Conservation (phyloP, 1,140 invertebrate species). For the Papilio glaucus region DNA sequence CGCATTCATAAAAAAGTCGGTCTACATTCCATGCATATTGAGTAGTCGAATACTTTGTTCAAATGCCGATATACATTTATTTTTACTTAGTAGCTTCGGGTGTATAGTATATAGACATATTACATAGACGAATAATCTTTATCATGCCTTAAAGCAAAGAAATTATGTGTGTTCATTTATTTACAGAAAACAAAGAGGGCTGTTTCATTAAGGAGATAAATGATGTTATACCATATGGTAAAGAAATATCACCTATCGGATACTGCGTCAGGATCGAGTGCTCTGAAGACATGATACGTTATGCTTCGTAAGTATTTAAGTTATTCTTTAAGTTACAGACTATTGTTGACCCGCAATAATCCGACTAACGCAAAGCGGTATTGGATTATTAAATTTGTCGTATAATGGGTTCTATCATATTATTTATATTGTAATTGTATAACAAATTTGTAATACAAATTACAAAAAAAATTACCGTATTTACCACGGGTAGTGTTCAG, state of each 20-base stretch:
- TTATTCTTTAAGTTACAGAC: slow-evolving; percentile 27
- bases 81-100: background rate
- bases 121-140: too few relatives aligned
- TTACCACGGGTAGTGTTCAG: too few relatives aligned
- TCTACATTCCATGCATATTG: slow-evolving; percentile 20
- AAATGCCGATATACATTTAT: background rate
- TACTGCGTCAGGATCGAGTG: slow-evolving; percentile 61
- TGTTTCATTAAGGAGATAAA: slow-evolving; percentile 65
- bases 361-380: too few relatives aligned
- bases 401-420: too few relatives aligned
- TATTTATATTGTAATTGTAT: too few relatives aligned
- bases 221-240: slow-evolving; percentile 63
- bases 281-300: slow-evolving; percentile 43
- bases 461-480: too few relatives aligned
- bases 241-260: slow-evolving; percentile 50
- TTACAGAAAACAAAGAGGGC: slow-evolving; percentile 69
- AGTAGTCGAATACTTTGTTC: background rate
- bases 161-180: slow-evolving; percentile 42
- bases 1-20: slow-evolving; percentile 16
- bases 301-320: slow-evolving; percentile 67
- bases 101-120: too few relatives aligned
- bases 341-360: background rate
- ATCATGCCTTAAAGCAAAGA: too few relatives aligned
- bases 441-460: too few relatives aligned
- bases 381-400: too few relatives aligned